A percentile compares a stretch with the other conserved stretches of the same genome.
These are phyloP conservation scores for Cisticola juncidis DNA, from an alignment of 2,113 vertebrate genomes.

Conservation along the genomic window DNA sequence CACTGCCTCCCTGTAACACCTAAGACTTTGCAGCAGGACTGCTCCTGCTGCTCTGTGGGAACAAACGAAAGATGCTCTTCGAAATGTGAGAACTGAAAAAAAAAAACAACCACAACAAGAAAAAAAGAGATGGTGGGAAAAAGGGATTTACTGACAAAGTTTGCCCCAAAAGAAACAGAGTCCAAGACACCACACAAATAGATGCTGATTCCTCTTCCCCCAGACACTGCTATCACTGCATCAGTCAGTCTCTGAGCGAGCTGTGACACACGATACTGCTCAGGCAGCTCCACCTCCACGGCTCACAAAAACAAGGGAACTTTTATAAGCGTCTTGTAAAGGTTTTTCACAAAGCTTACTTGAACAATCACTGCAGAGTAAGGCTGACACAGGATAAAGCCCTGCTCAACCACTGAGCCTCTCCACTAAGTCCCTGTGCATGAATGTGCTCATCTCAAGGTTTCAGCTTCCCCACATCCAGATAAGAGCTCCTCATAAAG, in stretches of 20 bases:
- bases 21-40: neutral
- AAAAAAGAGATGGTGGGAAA: too few relatives aligned
- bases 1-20: neutral
- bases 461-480: neutral
- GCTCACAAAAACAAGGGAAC: neutral
- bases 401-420: neutral
- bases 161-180: neutral
- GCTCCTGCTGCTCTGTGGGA: neutral
- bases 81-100: neutral
- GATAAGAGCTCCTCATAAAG: neutral
- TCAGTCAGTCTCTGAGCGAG: fast-evolving
- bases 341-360: neutral
- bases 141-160: neutral
- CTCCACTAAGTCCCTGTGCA: neutral
- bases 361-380: neutral
- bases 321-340: fast-evolving
- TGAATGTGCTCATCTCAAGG: fast-evolving
- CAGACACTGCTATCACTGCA: neutral
- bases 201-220: neutral
- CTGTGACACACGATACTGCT: fast-evolving
- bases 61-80: neutral
- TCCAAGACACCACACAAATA: neutral
- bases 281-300: neutral
- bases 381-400: neutral
- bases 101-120: neutral